These are phyloP conservation scores for Botia kubotai DNA, from an alignment of 2,797 vertebrate genomes.

Conservation along the genomic window DNA sequence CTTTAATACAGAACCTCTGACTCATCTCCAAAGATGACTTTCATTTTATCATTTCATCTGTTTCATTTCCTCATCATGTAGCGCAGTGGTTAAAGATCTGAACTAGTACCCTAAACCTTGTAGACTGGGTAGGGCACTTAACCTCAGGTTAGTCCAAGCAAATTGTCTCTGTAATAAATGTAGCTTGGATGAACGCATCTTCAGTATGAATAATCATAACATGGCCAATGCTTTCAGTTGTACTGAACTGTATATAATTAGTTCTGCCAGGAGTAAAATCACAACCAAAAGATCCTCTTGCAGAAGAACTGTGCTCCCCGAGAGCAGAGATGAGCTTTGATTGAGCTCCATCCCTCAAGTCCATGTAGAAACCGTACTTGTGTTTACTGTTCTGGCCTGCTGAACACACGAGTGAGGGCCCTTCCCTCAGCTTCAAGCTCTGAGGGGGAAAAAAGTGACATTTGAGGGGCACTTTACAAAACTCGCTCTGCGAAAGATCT, in stretches of 20 bases:
- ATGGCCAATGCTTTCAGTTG: background rate
- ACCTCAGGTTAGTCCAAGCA: background rate
- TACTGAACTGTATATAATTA: no score
- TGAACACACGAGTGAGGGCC: conserved; percentile 65
- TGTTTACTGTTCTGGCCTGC: conserved; percentile 70
- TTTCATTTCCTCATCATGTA: background rate
- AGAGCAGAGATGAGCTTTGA: conserved; percentile 37
- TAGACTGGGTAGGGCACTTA: background rate
- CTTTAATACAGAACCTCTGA: no score
- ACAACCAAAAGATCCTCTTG: background rate
- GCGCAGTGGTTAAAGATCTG: no score
- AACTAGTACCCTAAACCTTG: background rate
- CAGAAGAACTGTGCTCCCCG: background rate
- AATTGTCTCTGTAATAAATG: background rate
- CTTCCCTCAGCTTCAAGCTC: conserved; percentile 54
- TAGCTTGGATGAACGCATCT: background rate
- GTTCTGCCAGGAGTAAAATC: background rate
- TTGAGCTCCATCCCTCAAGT: conserved; percentile 44
- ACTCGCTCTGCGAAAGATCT: conserved; percentile 79
- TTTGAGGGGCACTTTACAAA: conserved; percentile 85
- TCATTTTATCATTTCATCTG: background rate
- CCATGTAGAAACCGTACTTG: conserved; percentile 54
- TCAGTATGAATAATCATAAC: background rate
- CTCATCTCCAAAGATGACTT: no score
- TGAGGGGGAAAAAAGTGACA: conserved; percentile 80